Percentiles rank a stretch among this genome's conserved stretches.
Evolutionary conservation across 2,797 vertebrate species (phyloP).

Genomic region (Cygnus olor): DNA sequence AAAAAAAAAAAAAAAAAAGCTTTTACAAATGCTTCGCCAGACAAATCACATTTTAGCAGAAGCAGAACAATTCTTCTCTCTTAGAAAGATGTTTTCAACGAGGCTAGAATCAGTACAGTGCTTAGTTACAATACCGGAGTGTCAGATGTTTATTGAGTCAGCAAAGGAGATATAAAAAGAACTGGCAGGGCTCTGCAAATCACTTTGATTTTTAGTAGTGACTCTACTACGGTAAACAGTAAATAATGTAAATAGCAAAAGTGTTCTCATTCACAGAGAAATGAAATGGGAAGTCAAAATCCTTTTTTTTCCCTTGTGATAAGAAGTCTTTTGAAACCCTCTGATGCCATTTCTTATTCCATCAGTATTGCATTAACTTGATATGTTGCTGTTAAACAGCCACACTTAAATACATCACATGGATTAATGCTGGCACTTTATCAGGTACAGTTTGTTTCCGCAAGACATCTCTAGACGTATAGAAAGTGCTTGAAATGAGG

Average conservation of each 20-base stretch:
- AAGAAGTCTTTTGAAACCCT: conserved; percentile 66
- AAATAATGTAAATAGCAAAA: conserved; percentile 70
- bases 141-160: conserved; percentile 74
- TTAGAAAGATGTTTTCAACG: conserved; percentile 58
- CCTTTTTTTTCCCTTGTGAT: conserved; percentile 28
- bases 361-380: conserved; percentile 68
- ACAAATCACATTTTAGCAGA: conserved; percentile 54
- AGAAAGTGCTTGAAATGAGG: conserved; percentile 59
- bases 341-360: conserved; percentile 68
- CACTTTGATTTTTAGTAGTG: conserved; percentile 72
- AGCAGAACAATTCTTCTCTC: conserved; percentile 51
- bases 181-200: conserved; percentile 70
- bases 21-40: conserved; percentile 34
- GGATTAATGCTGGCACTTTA: conserved; percentile 77
- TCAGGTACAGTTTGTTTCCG: conserved; percentile 74
- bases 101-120: conserved; percentile 39
- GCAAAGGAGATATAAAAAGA: conserved; percentile 69
- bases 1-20: background rate
- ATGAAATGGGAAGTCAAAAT: conserved; percentile 68
- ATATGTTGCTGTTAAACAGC: conserved; percentile 72
- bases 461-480: conserved; percentile 65
- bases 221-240: conserved; percentile 67
- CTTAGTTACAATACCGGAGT: conserved; percentile 65
- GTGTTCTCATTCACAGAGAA: conserved; percentile 54
- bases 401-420: conserved; percentile 70